Base-by-base conservation (phyloP, 2,797 vertebrate genomes). In the Acanthurus leucopareius region DNA sequence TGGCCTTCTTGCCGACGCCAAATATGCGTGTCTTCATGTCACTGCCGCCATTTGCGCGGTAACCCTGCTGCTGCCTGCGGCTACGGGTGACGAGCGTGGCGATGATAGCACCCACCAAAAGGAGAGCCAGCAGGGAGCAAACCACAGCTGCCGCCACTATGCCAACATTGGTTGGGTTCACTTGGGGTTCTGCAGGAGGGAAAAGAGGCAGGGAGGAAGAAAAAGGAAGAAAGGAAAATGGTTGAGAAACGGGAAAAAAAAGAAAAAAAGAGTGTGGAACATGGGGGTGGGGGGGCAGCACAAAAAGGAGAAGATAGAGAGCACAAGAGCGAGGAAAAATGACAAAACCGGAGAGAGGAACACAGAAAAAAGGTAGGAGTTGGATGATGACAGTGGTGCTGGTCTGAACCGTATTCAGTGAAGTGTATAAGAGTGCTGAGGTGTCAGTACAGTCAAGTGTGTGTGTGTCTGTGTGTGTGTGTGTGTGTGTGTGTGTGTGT, bases 61-160 rank as follows among this genome's bases (percentile, higher is more conserved):
- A 95, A 69, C 93, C 94, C 78, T 93, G 95, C 85, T 90, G 92
- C 49, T 94, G 93, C 71, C 94, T 93, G 73, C 96, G 96, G 87
- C 86, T 94, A 80, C 93, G 95, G 87, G 93, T 92, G 90, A 97
- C 90, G 86, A 96, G 92, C 84, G 96, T 93, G 51, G 92, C 89
- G 76, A 95, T 69, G 71, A 97, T 94, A 70, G 94, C 92, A 10
- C 91, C 87, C 17, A 97, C 93, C 92, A 97, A 89, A 76, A 96
- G 93, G 79, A 97, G 85, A 72, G 93, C 95, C 91, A 97, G 95
- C 73, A 96, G 91, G 86, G 95, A 96, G 89, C 95, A 97, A 88
- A 97, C 96, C 87, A 97, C 94, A 72, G 95, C 96, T 79, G 95
- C 96, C 2, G 95, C 97, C 88, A 97, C 93, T 81, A 96, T 93